These are phyloP conservation scores for Sorex araneus DNA, from an alignment of 2,113 vertebrate species.

Conservation along the genomic window DNA sequence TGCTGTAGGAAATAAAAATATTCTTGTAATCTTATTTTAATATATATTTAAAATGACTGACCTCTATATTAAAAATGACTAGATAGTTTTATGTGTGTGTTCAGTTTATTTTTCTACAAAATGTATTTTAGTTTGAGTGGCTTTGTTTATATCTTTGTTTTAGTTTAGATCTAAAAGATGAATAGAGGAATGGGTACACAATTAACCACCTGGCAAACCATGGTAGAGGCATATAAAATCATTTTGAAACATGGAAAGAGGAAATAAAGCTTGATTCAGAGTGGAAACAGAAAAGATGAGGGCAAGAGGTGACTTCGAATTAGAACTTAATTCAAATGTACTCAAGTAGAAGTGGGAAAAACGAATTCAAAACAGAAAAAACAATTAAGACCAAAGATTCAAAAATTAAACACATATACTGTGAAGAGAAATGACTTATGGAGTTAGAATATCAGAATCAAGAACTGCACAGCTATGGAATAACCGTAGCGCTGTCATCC, in stretches of 20 bases:
- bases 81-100: not conserved
- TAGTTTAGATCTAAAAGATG: not conserved
- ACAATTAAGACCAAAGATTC: not conserved
- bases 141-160: not conserved
- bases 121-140: not conserved
- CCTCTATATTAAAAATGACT: conserved; percentile 23
- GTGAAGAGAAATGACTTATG: not conserved
- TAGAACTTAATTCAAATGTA: conserved; percentile 1
- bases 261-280: not conserved
- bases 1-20: not conserved
- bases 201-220: not conserved
- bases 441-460: not conserved
- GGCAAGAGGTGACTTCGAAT: not conserved
- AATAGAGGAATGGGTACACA: not conserved
- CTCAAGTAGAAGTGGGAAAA: not conserved
- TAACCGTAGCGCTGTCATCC: no score
- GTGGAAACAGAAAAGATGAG: not conserved
- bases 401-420: not conserved
- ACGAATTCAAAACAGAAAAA: not conserved
- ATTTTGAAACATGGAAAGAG: not conserved
- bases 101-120: not conserved
- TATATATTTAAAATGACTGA: no score
- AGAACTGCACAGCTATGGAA: not conserved
- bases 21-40: not conserved
- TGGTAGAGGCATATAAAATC: not conserved